A percentile compares a stretch with the other conserved stretches of the same genome.
Evolutionary conservation across 2,797 vertebrate species (phyloP).

Genomic region (Sebastes reedi): DNA sequence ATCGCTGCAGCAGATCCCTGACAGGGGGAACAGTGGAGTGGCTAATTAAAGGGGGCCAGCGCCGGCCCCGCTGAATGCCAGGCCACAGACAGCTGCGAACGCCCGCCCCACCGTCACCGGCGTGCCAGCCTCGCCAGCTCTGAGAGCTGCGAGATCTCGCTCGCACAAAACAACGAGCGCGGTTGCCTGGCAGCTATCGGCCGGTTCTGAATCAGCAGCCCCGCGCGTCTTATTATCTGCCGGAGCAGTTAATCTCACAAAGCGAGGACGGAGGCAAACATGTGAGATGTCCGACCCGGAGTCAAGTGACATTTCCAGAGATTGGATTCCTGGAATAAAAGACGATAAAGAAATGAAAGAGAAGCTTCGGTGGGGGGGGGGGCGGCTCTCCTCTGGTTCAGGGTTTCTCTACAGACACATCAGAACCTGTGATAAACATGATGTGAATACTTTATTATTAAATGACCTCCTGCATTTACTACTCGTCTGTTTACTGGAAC

Average conservation of each 20-base stretch:
- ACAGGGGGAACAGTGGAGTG: constrained; percentile 84
- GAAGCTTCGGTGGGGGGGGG: not conserved
- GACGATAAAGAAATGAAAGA: constrained; percentile 26
- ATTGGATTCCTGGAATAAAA: constrained; percentile 55
- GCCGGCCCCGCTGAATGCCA: constrained; percentile 78
- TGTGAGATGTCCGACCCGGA: constrained; percentile 27
- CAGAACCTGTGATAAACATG: not conserved
- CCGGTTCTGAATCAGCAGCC: constrained; percentile 52
- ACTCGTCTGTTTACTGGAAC: not conserved
- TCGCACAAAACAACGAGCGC: not conserved
- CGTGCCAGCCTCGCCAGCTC: constrained; percentile 20
- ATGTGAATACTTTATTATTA: not conserved
- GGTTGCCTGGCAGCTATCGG: constrained; percentile 79
- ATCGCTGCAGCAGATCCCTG: constrained; percentile 87
- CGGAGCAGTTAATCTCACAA: constrained; percentile 54
- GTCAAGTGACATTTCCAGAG: constrained; percentile 58
- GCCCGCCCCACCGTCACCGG: constrained; percentile 20
- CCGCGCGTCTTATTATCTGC: constrained; percentile 55
- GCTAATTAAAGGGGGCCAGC: constrained; percentile 88
- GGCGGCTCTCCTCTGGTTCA: not conserved
- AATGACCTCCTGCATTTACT: not conserved
- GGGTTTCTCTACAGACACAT: not conserved
- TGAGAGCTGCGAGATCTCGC: constrained; percentile 2
- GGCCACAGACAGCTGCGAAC: constrained; percentile 82
- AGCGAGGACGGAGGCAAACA: constrained; percentile 45